These are phyloP conservation scores for Bungarus multicinctus DNA, from an alignment of 2,113 vertebrate genomes.

Conservation along the genomic window DNA sequence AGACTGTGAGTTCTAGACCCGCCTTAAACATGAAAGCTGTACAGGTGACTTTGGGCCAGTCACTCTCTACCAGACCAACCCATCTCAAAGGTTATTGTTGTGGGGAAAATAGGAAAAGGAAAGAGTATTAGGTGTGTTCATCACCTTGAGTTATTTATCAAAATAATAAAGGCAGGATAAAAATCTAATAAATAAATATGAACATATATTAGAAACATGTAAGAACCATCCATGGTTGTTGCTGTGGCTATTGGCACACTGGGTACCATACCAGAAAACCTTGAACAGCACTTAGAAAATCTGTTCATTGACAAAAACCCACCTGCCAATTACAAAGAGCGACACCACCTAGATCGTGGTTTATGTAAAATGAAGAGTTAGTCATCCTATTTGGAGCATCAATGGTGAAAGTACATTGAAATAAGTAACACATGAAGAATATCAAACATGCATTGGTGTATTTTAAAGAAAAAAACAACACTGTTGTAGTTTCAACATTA, in stretches of 20 bases:
- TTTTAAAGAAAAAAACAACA: background rate
- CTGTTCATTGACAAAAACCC: background rate
- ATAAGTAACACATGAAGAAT: background rate
- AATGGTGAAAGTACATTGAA: background rate
- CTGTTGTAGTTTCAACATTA: slow-evolving; percentile 30
- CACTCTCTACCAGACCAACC: background rate
- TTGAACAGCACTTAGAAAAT: background rate
- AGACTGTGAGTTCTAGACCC: background rate
- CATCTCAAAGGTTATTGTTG: background rate
- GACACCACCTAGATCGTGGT: background rate
- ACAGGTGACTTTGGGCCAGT: background rate
- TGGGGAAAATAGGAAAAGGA: background rate
- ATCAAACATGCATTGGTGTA: background rate
- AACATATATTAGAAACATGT: background rate
- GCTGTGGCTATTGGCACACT: background rate
- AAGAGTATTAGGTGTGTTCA: background rate
- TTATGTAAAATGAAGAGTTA: background rate
- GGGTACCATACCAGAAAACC: background rate
- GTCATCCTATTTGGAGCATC: background rate
- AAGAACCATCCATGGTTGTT: background rate
- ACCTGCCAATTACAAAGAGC: background rate
- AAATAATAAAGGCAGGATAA: background rate
- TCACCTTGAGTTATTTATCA: background rate
- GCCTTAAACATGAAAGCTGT: background rate
- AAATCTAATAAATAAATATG: background rate